These are phyloP conservation scores for Kryptopterus vitreolus DNA, from an alignment of 2,797 vertebrate genomes.

Conservation along the genomic window DNA sequence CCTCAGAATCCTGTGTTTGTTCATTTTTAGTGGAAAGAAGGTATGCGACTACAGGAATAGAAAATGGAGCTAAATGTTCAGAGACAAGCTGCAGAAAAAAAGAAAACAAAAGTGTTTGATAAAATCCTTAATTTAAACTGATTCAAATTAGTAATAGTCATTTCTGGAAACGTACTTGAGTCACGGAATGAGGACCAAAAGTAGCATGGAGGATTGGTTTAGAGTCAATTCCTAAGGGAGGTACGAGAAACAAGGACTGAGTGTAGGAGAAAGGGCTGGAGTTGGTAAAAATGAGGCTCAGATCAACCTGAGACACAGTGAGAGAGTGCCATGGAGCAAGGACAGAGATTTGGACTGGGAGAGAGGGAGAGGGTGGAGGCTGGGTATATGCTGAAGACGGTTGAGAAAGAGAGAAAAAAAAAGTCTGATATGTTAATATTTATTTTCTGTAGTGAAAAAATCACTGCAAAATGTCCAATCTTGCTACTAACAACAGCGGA, in stretches of 20 bases:
- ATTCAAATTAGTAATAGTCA: not conserved
- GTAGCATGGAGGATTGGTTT: conserved; percentile 64
- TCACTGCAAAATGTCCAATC: not conserved
- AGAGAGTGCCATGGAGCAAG: conserved; percentile 65
- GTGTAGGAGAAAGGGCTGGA: conserved; percentile 71
- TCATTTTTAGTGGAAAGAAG: conserved; percentile 68
- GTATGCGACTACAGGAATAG: conserved; percentile 61
- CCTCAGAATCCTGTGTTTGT: conserved; percentile 51
- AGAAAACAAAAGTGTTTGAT: not conserved
- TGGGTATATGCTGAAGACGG: conserved; percentile 55
- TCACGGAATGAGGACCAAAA: conserved; percentile 70
- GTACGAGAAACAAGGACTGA: conserved; percentile 69
- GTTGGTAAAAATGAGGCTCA: conserved; percentile 73
- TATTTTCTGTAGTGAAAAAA: not conserved
- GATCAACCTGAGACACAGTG: conserved; percentile 66
- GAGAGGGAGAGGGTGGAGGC: conserved; percentile 59
- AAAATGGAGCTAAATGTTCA: conserved; percentile 56
- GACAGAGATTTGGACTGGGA: conserved; percentile 65
- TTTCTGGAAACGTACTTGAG: conserved; percentile 61
- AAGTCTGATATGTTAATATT: not conserved
- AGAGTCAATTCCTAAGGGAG: conserved; percentile 46
- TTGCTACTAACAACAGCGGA: not conserved
- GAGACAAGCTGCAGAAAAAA: conserved; percentile 63
- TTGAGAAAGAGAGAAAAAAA: not conserved
- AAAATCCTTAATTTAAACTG: not conserved